phyloP scores from a whole-genome alignment of 2,797 vertebrate genomes.

The Chloroceryle inda region DNA sequence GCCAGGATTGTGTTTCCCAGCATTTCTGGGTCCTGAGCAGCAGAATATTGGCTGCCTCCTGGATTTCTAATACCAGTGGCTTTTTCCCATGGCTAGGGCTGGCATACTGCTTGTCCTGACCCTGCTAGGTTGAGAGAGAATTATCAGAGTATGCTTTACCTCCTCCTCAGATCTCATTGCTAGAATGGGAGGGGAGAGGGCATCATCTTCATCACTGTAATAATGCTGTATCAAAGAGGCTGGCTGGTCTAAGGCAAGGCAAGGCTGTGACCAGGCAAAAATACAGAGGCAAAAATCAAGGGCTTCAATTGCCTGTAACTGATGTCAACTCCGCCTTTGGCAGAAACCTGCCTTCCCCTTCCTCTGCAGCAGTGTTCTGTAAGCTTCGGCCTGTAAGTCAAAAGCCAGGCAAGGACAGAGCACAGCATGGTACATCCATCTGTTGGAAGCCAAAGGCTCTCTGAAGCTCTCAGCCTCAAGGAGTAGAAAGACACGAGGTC shows the following conservation, averaged over 20 bases:
- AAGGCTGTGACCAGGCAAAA: neutral
- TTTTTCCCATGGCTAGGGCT: neutral
- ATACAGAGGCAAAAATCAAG: slow-evolving; percentile 18
- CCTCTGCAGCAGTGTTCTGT: neutral
- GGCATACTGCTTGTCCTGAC: neutral
- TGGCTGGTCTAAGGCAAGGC: neutral
- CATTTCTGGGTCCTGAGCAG: neutral
- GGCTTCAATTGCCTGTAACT: neutral
- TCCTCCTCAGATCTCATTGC: neutral
- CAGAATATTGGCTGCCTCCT: neutral
- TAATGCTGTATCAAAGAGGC: neutral
- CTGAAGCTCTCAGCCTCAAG: slow-evolving; percentile 62
- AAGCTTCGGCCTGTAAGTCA: slow-evolving; percentile 33
- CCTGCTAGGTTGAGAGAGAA: neutral
- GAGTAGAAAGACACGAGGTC: slow-evolving; percentile 42
- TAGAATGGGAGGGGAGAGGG: neutral
- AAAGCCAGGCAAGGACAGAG: slow-evolving; percentile 63
- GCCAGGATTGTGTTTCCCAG: neutral
- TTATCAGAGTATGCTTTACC: neutral
- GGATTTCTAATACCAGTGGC: neutral
- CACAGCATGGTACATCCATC: slow-evolving; percentile 63
- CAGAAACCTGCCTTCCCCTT: neutral
- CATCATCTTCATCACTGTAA: neutral
- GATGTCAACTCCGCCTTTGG: slow-evolving; percentile 6
- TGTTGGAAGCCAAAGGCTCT: slow-evolving; percentile 59